Percentiles rank a stretch among this genome's conserved stretches.
phyloP scores from a whole-genome alignment of 2,888 invertebrate species.

The Rotaria sp. region DNA sequence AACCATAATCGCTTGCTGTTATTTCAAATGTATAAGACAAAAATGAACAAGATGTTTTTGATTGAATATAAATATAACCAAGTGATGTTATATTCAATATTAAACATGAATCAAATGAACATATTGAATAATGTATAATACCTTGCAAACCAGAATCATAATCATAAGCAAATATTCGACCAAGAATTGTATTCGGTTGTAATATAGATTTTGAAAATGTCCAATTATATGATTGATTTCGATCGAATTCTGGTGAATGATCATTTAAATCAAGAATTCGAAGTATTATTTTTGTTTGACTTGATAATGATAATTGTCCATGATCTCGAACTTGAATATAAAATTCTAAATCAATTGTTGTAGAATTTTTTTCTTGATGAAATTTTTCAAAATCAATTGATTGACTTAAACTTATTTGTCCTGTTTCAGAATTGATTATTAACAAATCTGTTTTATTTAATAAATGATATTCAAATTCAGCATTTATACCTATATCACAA shows the following conservation, averaged over 20 bases:
- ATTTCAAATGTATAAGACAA: not conserved
- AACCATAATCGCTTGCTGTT: not conserved
- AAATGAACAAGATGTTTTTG: not conserved
- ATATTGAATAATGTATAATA: not conserved
- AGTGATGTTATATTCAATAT: not conserved
- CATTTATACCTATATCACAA: not conserved
- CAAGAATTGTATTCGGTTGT: not conserved
- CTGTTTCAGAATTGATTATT: not conserved
- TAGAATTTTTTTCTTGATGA: not conserved
- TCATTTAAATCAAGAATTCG: constrained; percentile 4
- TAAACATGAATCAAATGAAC: not conserved
- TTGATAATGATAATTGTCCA: not conserved
- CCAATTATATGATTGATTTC: not conserved
- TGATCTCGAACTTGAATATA: not conserved
- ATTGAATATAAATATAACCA: constrained; percentile 1
- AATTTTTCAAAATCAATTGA: constrained; percentile 1
- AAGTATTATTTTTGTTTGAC: not conserved
- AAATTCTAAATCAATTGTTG: not conserved
- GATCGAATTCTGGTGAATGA: not conserved
- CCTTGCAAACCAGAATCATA: not conserved
- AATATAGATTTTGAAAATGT: not conserved
- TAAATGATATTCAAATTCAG: not conserved
- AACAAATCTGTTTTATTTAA: constrained; percentile 2
- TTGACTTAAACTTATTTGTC: not conserved
- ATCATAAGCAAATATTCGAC: not conserved